Base-by-base conservation (phyloP, 37 sponge, comb jelly and placozoan species). In the Cliona cf. orientalis region DNA sequence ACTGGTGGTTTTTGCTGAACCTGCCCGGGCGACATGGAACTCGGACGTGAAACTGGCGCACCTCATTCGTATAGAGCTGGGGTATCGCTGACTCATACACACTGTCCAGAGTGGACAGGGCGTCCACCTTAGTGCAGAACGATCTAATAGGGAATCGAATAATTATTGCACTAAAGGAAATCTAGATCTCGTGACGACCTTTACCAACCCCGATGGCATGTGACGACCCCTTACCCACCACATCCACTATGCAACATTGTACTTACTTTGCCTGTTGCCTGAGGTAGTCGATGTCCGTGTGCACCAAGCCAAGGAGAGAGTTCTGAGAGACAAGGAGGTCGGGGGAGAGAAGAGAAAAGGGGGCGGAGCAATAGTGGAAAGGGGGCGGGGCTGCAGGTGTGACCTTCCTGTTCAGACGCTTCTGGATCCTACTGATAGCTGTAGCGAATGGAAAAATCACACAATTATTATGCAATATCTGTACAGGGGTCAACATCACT, bases 11-110 rank as follows among this genome's bases (percentile, higher is more conserved):
- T 25, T 55, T 6, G 63, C 66, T 75, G 53, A 76, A 69, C 45
- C 76, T 44, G 43, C 37, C 76, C n/a, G n/a, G n/a, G 0, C 53
- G 69, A 42, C 91, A 91, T 9, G 91, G 87, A 39, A 91, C 81
- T 9, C 69, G 64, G 34, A 91, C 91, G 32, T 82, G 82, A 32
- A 86, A 86, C 79, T 92, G 92, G 74, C 92, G 46, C 2, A 80
- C 69, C 22, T 74, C 75, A 42, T 92, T 92, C 28, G 74, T 67
- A 23, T 92, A 87, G 44, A 87, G 81, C 28, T 84, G 58, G 1
- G 88, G 85, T 0, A 87, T n/a, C 0, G 62, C 80, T 3, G 23
- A 38, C 49, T 80, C 66, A 58, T 74, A 92, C 61, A 87, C 70
- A 5, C 41, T 36, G 41, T 92, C 92, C 41, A 87, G 77, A 14